Conservation (phyloP, 2,797 vertebrate genomes). For the Tenualosa thibaudeaui region DNA sequence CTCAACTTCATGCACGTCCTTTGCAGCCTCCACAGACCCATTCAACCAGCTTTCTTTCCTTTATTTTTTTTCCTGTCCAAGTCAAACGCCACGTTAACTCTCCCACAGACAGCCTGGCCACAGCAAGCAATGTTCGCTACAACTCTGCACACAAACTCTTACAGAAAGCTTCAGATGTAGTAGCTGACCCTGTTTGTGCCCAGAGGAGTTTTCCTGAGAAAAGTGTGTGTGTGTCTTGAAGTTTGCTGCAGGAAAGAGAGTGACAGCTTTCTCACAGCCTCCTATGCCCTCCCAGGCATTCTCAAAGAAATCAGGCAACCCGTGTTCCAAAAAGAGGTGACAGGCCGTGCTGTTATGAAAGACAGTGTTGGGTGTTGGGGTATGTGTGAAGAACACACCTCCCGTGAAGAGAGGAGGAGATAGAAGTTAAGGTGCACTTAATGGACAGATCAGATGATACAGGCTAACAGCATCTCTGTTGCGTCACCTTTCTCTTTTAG, state of each 20-base stretch:
- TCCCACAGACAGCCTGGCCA: not conserved
- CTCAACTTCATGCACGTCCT: not conserved
- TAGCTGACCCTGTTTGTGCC: not conserved
- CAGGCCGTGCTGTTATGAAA: not conserved
- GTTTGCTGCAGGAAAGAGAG: not conserved
- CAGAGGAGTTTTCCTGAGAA: not conserved
- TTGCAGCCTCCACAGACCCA: not conserved
- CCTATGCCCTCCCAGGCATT: not conserved
- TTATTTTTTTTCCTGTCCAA: not conserved
- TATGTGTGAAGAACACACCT: constrained; percentile 11
- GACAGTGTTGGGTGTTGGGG: not conserved
- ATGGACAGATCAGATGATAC: not conserved
- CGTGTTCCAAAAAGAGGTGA: not conserved
- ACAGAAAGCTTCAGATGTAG: not conserved
- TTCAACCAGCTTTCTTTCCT: not conserved
- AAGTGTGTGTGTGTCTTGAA: not conserved
- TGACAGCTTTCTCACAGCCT: not conserved
- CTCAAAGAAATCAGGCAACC: not conserved
- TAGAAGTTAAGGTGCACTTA: not conserved
- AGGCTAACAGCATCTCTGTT: constrained; percentile 7
- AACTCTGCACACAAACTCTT: not conserved
- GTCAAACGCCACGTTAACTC: not conserved
- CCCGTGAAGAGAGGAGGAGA: not conserved
- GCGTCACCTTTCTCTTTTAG: not conserved
- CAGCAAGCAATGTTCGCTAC: not conserved